Base-by-base conservation (phyloP, 2,888 invertebrate genomes). In the Byasa hedistus region DNA sequence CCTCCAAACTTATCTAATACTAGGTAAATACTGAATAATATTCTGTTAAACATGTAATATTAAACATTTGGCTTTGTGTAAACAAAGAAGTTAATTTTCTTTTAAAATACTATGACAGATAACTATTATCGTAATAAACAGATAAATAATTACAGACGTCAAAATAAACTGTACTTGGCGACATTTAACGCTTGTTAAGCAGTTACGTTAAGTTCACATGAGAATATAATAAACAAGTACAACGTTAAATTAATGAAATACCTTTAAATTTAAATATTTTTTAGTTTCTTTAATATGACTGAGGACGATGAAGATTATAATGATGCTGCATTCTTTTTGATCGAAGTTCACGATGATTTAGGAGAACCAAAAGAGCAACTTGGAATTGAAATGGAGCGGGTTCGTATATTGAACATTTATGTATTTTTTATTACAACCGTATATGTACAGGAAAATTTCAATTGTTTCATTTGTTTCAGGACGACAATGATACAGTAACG, bases 351-450 rank as follows among this genome's bases (percentile, higher is more conserved):
- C 79, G 94, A 94, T 27, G 95, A 95, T 81, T 89, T 96, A 70
- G 95, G 94, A 58, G 95, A 95, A 75, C 95, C 96, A 10, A 94
- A 94, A 61, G 95, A 96, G 84, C 95, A 95, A 76, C 89, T 96
- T 68, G 96, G 96, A 61, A 95, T 96, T 71, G 95, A 95, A 89
- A 93, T 96, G 84, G 95, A 95, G 82, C 91, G 93, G 77, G 92
- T 92, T 73, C 81, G 85, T 68, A 52, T 51, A n/a, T 1, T 36
- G 54, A 19, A n/a, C n/a, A 7, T 4, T n/a, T 48, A n/a, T 48
- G n/a, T 5, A n/a, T 48, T 19, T 44, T 44, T n/a, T n/a, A 48
- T 44, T 44, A 17, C 44, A n/a, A n/a, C n/a, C 4, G 0, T n/a
- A 48, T n/a, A n/a, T 48, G 4, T n/a, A 2, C 3, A 19, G 48